Evolutionary conservation across 1,140 invertebrate species (phyloP).

Genomic region (Zaprionus lachaisei): DNA sequence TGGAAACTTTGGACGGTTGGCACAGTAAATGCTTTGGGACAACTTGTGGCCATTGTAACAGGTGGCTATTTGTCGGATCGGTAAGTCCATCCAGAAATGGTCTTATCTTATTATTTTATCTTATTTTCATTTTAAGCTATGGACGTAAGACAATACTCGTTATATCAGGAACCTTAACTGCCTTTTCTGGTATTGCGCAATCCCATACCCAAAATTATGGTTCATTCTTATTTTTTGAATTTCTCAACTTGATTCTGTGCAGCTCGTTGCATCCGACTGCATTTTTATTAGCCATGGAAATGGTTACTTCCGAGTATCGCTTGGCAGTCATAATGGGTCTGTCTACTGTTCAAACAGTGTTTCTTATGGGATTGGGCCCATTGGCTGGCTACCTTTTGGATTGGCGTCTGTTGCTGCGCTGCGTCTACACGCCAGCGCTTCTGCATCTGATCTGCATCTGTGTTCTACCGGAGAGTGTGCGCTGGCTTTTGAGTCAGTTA

Average conservation of each 20-base stretch:
- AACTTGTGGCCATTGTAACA: constrained; percentile 88
- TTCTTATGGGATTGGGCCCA: constrained; percentile 88
- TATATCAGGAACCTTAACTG: constrained; percentile 85
- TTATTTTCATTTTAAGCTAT: constrained; percentile 84
- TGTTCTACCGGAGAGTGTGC: constrained; percentile 87
- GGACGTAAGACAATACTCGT: constrained; percentile 88
- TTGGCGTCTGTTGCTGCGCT: constrained; percentile 89
- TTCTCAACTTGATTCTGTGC: constrained; percentile 86
- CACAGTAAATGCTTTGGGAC: constrained; percentile 89
- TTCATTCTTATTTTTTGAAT: constrained; percentile 87
- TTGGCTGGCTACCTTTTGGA: constrained; percentile 88
- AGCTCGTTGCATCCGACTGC: constrained; percentile 87
- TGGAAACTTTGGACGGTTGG: constrained; percentile 90
- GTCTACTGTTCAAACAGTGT: constrained; percentile 86
- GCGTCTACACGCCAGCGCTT: constrained; percentile 88
- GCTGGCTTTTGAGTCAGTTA: constrained; percentile 90
- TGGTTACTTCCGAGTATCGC: constrained; percentile 89
- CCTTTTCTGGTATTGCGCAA: constrained; percentile 87
- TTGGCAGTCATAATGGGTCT: no score
- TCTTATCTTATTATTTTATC: not conserved
- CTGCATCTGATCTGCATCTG: constrained; percentile 87
- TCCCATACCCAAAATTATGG: constrained; percentile 88
- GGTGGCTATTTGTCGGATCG: constrained; percentile 88
- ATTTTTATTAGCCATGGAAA: constrained; percentile 89
- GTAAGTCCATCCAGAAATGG: constrained; percentile 68